These are phyloP conservation scores for Gobio gobio DNA, from an alignment of 2,113 vertebrate species.

Conservation along the genomic window DNA sequence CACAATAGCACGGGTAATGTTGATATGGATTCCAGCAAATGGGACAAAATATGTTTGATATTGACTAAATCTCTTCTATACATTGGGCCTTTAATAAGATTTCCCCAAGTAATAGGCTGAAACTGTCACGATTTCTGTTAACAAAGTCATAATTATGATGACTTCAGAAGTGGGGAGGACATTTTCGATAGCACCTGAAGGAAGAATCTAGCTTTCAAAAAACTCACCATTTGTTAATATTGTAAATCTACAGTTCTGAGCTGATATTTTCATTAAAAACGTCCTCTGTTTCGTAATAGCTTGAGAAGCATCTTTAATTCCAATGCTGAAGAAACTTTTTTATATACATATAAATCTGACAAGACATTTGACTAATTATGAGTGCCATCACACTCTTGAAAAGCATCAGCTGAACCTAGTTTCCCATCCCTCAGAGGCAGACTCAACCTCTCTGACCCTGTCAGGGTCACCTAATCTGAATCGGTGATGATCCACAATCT, in stretches of 20 bases:
- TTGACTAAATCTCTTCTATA: too few species aligned
- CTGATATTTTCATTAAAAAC: neutral
- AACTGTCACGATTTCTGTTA: too few species aligned
- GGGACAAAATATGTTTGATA: neutral
- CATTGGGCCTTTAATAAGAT: too few species aligned
- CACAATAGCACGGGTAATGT: neutral
- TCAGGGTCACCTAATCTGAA: conserved; percentile 13
- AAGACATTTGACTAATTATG: neutral
- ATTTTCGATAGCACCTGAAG: neutral
- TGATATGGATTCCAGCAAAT: neutral
- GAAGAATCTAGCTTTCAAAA: neutral
- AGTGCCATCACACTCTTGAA: neutral
- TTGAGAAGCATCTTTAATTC: neutral
- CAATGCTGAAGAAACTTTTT: neutral
- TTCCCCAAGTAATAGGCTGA: too few species aligned
- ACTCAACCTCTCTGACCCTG: conserved; percentile 4
- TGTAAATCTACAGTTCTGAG: neutral
- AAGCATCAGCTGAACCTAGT: conserved; percentile 7
- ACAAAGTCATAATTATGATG: neutral
- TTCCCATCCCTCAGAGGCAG: conserved; percentile 43
- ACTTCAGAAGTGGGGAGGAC: neutral
- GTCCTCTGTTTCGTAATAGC: neutral
- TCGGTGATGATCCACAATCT: conserved; percentile 49
- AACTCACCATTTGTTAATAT: neutral
- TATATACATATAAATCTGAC: neutral